These are phyloP conservation scores for Pachycephus smyrnensis DNA, from an alignment of 2,888 invertebrate genomes.

Conservation along the genomic window DNA sequence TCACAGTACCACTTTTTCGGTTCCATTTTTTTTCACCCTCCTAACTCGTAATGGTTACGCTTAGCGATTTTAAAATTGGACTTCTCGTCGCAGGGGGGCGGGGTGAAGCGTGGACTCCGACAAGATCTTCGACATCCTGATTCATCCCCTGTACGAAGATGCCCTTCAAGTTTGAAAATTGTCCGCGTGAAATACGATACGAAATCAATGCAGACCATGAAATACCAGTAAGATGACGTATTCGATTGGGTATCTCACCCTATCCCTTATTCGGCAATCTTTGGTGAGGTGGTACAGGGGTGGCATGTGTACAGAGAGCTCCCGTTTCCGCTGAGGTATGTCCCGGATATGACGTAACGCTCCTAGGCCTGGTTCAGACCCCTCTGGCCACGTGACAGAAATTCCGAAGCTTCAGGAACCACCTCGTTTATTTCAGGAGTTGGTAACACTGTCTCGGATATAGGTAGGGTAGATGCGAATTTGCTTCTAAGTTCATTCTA, in stretches of 20 bases:
- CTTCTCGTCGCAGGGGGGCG: not conserved
- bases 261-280: not conserved
- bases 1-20: not conserved
- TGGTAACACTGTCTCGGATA: not conserved
- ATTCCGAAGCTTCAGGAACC: slow-evolving; percentile 40
- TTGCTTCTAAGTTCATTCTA: not conserved
- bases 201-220: slow-evolving; percentile 51
- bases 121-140: not conserved
- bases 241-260: not conserved
- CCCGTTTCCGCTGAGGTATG: not conserved
- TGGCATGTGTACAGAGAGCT: not conserved
- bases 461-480: not conserved
- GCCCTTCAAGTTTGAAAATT: slow-evolving; percentile 54
- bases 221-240: slow-evolving; percentile 23
- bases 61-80: not conserved
- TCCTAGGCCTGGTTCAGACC: slow-evolving; percentile 29
- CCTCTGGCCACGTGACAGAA: slow-evolving; percentile 54
- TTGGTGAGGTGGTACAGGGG: not conserved
- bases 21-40: not conserved
- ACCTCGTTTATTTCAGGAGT: not conserved
- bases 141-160: slow-evolving; percentile 12
- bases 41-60: not conserved
- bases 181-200: slow-evolving; percentile 44
- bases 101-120: not conserved
- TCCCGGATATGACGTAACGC: slow-evolving; percentile 44